Base-by-base conservation (phyloP, 2,113 vertebrate species). In the Gallinago undulata region DNA sequence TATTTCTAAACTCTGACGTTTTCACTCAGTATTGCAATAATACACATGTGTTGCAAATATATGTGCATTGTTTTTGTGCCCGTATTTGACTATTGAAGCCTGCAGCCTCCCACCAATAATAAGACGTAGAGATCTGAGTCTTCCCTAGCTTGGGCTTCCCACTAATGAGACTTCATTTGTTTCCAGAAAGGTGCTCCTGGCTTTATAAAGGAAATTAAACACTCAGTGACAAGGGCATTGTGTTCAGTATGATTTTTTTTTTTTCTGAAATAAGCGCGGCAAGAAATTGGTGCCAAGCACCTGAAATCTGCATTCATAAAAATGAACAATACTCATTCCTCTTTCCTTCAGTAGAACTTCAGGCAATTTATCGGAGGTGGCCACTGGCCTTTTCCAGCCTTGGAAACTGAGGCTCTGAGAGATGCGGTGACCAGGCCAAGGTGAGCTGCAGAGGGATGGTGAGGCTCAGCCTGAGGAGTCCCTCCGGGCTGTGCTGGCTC, bases 151-250 rank as follows among this genome's bases (percentile, higher is more conserved):
- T 59, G 3, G 1, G 9, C 64, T 91, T 93, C 41, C 28, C 35
- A 37, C 24, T 88, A 87, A 81, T 48, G 51, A 88, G 89, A 8
- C 59, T 82, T 64, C 60, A 69, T 93, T 95, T 89, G 21, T 89
- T 92, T 91, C 70, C 77, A 70, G 84, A 89, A 93, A 76, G 81
- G 48, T 75, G 72, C 76, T 96, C 30, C 73, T 95, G 76, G 78
- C 75, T 95, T 86, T 81, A 31, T 39, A 88, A 84, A 80, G 57
- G 69, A 10, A 43, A 75, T 87, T 76, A 89, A 93, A 39, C 31
- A 73, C 62, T 19, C 2, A 1, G 33, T 23, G 48, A 57, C 75
- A 88, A 91, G 86, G 64, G 72, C 70, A 27, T 25, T 60, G 55
- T 74, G 69, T 64, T 72, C 87, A 87, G 47, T 41, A 56, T 0